Evolutionary conservation across 2,797 vertebrate genomes (phyloP).

Genomic region (Sebastes kiyomatsui): DNA sequence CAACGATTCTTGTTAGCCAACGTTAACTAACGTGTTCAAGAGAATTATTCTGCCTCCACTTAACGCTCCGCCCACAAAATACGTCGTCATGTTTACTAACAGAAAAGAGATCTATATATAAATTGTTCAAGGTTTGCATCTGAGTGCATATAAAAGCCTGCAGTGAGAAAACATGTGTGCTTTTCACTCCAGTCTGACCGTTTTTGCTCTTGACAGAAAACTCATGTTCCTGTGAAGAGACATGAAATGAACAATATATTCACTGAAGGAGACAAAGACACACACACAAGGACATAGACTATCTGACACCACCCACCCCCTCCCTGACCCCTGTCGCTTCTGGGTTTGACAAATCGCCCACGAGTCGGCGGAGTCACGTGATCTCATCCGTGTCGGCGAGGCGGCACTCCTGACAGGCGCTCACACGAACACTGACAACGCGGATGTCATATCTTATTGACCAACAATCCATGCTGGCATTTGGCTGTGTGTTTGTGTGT

Average conservation of each 20-base stretch:
- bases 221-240: slow-evolving; percentile 12
- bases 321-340: slow-evolving; percentile 45
- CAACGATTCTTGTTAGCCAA: too few relatives aligned
- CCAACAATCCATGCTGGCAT: slow-evolving; percentile 49
- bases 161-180: not conserved
- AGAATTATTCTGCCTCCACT: too few relatives aligned
- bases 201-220: slow-evolving; percentile 23
- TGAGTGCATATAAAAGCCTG: not conserved
- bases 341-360: slow-evolving; percentile 47
- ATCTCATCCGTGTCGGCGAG: slow-evolving; percentile 29
- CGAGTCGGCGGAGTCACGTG: slow-evolving; percentile 43
- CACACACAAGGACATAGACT: not conserved
- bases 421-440: slow-evolving; percentile 40
- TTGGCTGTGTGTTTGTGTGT: slow-evolving; percentile 27
- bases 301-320: not conserved
- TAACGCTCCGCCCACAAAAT: too few relatives aligned
- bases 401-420: slow-evolving; percentile 45
- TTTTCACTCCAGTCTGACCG: not conserved
- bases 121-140: not conserved
- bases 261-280: not conserved
- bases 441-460: slow-evolving; percentile 68
- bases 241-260: slow-evolving; percentile 28
- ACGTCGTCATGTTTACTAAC: too few relatives aligned
- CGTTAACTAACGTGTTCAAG: too few relatives aligned
- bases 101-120: not conserved